Evolutionary conservation across 2,113 vertebrate species (phyloP).

Genomic region (Leuciscus idus): DNA sequence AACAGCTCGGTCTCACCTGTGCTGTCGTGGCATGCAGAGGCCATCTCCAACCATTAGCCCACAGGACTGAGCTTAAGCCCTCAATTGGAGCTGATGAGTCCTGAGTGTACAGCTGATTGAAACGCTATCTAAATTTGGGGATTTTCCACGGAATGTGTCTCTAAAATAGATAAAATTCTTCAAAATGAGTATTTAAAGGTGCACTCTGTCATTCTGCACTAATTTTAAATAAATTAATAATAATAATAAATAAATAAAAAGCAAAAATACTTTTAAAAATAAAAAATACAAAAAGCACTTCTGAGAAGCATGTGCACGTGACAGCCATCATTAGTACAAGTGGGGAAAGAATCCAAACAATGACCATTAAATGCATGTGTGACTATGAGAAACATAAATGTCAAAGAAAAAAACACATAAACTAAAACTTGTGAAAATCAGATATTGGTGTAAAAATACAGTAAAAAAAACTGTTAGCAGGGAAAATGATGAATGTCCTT

Average conservation of each 20-base stretch:
- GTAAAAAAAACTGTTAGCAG: no score
- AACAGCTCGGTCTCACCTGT: conserved; percentile 53
- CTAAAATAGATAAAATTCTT: not conserved
- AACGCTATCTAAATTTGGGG: not conserved
- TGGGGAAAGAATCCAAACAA: no score
- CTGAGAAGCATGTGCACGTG: not conserved
- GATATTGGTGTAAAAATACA: not conserved
- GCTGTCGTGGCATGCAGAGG: not conserved
- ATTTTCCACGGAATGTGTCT: not conserved
- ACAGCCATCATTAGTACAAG: not conserved
- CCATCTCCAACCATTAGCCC: conserved; percentile 40
- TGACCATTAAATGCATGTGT: no score
- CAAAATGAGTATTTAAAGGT: not conserved
- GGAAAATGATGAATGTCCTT: not conserved
- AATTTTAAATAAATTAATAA: not conserved
- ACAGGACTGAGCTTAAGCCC: conserved; percentile 34
- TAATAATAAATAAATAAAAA: no score
- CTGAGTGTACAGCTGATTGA: not conserved
- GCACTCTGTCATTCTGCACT: not conserved
- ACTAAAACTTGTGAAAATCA: not conserved
- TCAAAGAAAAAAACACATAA: no score
- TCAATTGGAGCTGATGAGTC: not conserved
- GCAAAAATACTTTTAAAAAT: no score
- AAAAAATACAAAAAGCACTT: no score
- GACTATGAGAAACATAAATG: no score